A percentile compares a stretch with the other conserved stretches of the same genome.
Conservation (phyloP, 37 sponge, comb jelly and placozoan species). For the Agelas oroides region DNA sequence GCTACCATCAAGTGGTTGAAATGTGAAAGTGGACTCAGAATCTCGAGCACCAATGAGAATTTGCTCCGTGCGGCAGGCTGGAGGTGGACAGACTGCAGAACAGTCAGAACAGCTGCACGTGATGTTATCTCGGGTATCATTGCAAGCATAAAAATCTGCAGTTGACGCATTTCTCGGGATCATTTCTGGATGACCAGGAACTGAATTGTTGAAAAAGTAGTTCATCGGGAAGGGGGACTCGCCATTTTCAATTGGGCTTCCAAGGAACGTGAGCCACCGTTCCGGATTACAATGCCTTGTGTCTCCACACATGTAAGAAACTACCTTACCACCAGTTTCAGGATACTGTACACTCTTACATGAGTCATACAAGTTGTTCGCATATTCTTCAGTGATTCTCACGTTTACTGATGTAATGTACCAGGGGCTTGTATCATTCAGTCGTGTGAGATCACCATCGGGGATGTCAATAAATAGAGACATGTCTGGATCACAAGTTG, state of each 20-base stretch:
- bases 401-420: slow-evolving; percentile 28
- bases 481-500: slow-evolving; percentile 87
- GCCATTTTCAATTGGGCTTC: slow-evolving; percentile 50
- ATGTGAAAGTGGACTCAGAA: not conserved
- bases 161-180: not conserved
- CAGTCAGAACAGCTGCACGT: slow-evolving; percentile 80
- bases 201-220: slow-evolving; percentile 19
- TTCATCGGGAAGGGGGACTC: slow-evolving; percentile 73
- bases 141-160: not conserved
- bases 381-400: slow-evolving; percentile 39
- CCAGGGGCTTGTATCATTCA: not conserved
- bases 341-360: slow-evolving; percentile 85
- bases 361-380: slow-evolving; percentile 67
- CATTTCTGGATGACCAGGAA: too few relatives aligned
- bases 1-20: not conserved
- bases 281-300: slow-evolving; percentile 54
- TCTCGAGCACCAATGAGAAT: slow-evolving; percentile 71
- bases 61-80: slow-evolving; percentile 95
- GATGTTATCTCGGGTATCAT: not conserved
- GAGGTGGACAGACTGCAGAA: slow-evolving; percentile 63
- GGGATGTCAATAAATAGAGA: slow-evolving; percentile 38
- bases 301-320: slow-evolving; percentile 80
- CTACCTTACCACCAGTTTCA: slow-evolving; percentile 49
- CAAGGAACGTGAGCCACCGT: slow-evolving; percentile 73
- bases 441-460: too few relatives aligned